Conservation (phyloP, 2,797 vertebrate species). For the Tapera naevia region DNA sequence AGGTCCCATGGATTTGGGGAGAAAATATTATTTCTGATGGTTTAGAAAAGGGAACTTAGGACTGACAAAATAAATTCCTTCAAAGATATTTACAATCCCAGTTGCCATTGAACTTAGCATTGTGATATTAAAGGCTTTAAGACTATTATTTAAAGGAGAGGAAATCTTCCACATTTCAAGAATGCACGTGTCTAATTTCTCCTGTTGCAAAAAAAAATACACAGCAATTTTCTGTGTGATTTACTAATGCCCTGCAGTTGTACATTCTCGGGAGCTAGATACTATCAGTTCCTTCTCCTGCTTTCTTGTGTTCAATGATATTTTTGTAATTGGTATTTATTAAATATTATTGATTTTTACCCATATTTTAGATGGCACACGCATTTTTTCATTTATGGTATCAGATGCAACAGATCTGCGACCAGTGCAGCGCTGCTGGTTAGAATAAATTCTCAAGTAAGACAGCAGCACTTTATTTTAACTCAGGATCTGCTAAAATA, state of each 20-base stretch:
- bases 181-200: neutral
- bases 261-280: neutral
- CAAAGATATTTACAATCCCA: neutral
- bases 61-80: neutral
- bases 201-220: neutral
- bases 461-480: neutral
- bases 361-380: neutral
- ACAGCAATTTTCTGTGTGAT: neutral
- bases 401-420: neutral
- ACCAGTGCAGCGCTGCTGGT: rapidly evolving
- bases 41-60: neutral
- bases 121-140: neutral
- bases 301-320: neutral
- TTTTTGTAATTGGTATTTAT: neutral
- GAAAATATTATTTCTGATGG: neutral
- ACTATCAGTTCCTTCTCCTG: neutral
- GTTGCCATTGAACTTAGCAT: neutral
- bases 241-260: neutral
- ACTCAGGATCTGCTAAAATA: neutral
- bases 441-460: neutral
- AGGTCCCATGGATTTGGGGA: neutral
- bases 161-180: neutral
- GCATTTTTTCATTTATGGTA: neutral
- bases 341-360: neutral
- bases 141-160: neutral